Conservation (phyloP, 2,888 invertebrate species). For the Tetranychus truncatus region DNA sequence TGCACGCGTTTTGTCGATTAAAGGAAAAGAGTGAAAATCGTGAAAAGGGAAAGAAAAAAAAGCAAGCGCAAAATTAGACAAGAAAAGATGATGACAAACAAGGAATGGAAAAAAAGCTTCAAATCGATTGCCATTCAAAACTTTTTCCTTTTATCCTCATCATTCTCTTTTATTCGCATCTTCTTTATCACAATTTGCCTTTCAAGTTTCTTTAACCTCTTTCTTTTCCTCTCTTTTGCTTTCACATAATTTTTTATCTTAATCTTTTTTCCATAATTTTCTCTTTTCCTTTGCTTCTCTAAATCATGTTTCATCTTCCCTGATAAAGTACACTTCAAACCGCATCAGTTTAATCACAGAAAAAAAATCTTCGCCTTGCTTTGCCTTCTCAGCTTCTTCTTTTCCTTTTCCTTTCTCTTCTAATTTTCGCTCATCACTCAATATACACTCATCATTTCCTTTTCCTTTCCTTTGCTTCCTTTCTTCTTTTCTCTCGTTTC, state of each 20-base stretch:
- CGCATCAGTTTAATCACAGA: not conserved
- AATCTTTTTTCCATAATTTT: not conserved
- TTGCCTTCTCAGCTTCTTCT: not conserved
- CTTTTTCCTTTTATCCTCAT: not conserved
- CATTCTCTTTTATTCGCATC: not conserved
- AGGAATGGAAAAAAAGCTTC: not conserved
- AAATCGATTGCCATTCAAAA: not conserved
- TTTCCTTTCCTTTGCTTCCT: not conserved
- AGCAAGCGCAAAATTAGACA: not conserved
- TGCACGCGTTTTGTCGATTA: constrained; percentile 8
- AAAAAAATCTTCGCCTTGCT: not conserved
- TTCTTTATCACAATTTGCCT: not conserved
- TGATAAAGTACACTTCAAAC: not conserved
- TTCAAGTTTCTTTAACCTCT: not conserved
- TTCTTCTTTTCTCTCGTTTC: not conserved
- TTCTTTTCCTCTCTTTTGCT: not conserved
- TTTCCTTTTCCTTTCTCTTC: constrained; percentile 2
- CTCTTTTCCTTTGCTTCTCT: constrained; percentile 1
- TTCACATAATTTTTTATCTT: not conserved
- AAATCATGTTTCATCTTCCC: too few species aligned
- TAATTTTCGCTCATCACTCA: not conserved
- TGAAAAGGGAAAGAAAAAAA: not conserved
- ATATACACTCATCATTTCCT: not conserved
- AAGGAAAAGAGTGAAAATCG: not conserved
- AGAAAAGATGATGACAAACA: not conserved